Base-by-base conservation (phyloP, 2,113 vertebrate genomes). In the Myxocyprinus asiaticus region DNA sequence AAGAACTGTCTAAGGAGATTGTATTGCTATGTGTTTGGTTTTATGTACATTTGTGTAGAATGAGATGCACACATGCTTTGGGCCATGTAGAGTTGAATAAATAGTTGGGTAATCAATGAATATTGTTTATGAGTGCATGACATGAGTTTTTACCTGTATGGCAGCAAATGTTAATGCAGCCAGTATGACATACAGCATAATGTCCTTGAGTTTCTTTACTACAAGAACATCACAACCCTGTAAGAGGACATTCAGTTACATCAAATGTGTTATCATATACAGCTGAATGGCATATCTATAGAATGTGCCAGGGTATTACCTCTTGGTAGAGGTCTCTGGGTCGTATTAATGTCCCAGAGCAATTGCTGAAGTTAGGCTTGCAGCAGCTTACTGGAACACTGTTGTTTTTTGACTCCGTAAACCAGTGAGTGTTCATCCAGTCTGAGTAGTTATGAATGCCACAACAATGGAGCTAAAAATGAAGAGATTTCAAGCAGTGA, bases 181-280 rank as follows among this genome's bases (percentile, higher is more conserved):
- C 95, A 95, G 96, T 87, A 98, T 98, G 76, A 99, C 96, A 33
- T 96, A 97, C 95, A 98, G 97, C 97, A 98, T 97, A 76, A 99
- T 98, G 83, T 99, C 96, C 73, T 99, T 96, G 55, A 98, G 91
- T 81, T 96, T 98, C 91, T 98, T 98, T 84, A 98, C 97, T 80
- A 99, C 96, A 14, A 98, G 91, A 85, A 94, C 97, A 86, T 98
- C 94, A 87, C 97, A 98, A 0, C 97, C 97, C 97, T 99, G 84
- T 22, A 59, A 80, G 12, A 43, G 67, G 15, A 78, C 9, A 10
- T 69, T 33, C 17, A 53, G 48, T 12, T 51, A 61, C 9, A 48
- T 12, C 22, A 42, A 48, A 22, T n/a, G 1, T 33, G 22, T 33
- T 33, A 33, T 33, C 22, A 33, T 33, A 33, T 33, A 33, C 22